Evolutionary conservation across 2,888 invertebrate species (phyloP), one percentile per base, ranked within the genome.

Genomic region (Peribatodes rhomboidaria): DNA sequence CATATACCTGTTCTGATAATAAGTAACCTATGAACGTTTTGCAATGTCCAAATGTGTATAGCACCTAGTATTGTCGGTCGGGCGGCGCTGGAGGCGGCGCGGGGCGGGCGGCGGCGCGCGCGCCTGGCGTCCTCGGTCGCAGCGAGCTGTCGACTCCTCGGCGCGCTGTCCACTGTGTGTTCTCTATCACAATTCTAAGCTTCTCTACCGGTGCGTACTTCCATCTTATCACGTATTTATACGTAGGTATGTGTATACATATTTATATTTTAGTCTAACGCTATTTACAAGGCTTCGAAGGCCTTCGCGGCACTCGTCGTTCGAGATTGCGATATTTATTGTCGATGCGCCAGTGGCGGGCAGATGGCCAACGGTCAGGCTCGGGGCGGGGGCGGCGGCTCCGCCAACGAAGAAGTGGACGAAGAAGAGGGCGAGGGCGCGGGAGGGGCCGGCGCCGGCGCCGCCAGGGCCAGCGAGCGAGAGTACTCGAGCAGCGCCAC

Each of bases 401-500:
- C 95, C 86, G 89, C 92, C 75, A 95, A 94, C 69, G 94, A 95
- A 56, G 95, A 95, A 61, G 94, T 95, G 59, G 95, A 95, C 46
- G 95, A 95, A 18, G 95, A 95, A 80, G 95, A 94, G 70, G 94
- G 94, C 68, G 94, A 87, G 71, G 94, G 82, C 76, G 94, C 87
- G 67, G 94, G 86, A 66, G 95, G 89, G 69, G 93, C 72, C 92
- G 84, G 73, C 0, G 88, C 87, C 31, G 46, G 67, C 55, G 54
- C 68, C 37, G 68, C 70, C 61, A 91, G 74, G 37, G 90, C 92
- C 49, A 92, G 82, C 53, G 92, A 91, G 50, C 97, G 95, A 80
- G 97, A 97, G 86, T 96, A 96, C 76, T 96, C 96, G 64, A 96
- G 89, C n/a, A 96, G 90, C 10, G 96, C 95, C 77, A 96, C 95